These are phyloP conservation scores for Brachyrhaphis roseni DNA, from an alignment of 2,797 vertebrate genomes.

Conservation along the genomic window DNA sequence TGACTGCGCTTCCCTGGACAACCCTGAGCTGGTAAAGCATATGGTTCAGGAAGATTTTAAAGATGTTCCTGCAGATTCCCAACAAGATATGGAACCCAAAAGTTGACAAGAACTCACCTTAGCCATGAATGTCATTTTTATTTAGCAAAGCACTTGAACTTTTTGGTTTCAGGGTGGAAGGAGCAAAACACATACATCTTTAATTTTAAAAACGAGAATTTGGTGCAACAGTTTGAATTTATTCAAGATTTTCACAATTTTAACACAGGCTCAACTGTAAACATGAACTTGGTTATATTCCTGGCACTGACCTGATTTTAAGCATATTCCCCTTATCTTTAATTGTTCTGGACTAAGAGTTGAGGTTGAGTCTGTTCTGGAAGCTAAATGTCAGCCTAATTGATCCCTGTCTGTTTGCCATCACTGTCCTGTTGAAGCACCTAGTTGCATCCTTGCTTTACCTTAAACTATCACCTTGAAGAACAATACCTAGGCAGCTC, in stretches of 20 bases:
- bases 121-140: not conserved
- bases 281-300: not conserved
- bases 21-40: constrained; percentile 61
- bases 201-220: not conserved
- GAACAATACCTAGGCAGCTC: not conserved
- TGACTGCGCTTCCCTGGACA: constrained; percentile 71
- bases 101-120: not conserved
- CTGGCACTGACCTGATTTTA: not conserved
- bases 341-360: not conserved
- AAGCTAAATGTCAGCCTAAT: not conserved
- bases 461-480: not conserved
- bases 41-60: constrained; percentile 66
- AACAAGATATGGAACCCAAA: constrained; percentile 42
- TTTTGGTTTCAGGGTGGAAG: not conserved
- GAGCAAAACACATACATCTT: not conserved
- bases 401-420: not conserved
- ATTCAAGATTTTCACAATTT: not conserved
- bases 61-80: constrained; percentile 69
- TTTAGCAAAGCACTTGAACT: not conserved
- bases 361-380: not conserved
- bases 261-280: not conserved
- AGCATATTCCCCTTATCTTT: not conserved
- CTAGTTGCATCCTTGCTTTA: not conserved
- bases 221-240: not conserved
- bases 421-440: not conserved